Evolutionary conservation across 2,113 vertebrate species (phyloP), one percentile per base, ranked within the genome.

Genomic region (Colaptes auratus): DNA sequence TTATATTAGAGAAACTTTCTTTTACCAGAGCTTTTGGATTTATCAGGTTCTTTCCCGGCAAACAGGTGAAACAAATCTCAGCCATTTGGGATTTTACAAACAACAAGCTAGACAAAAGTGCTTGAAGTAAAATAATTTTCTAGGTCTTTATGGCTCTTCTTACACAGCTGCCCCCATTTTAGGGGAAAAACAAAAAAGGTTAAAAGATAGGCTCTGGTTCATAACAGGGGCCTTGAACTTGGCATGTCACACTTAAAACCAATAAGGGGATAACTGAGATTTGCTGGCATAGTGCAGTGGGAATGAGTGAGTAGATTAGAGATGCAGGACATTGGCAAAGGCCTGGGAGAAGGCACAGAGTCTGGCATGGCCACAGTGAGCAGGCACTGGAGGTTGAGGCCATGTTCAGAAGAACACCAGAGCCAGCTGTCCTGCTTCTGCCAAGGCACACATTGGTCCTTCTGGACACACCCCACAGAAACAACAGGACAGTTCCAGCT

Each of bases 361-460:
- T 9, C 39, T 3, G 1, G 25, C 67, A 64, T 1, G 1, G 66
- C 30, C 21, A 10, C 0, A 1, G 30, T 27, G 21, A 16, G 36
- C 33, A 4, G 80, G 36, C 1, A 0, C 31, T 1, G 2, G 48
- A 31, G 33, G 24, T 35, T 0, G 5, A 80, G 39, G 63, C 64
- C 2, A 0, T 2, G 19, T 71, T 60, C 44, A 12, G 28, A 21
- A 13, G n/a, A 52, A 24, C 19, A 3, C 3, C 28, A 16, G 52
- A 10, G 31, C 63, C 39, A 17, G 50, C 28, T 15, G 46, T 30
- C 44, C 59, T 15, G 58, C 71, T 46, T 9, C 35, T 24, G 61
- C 67, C 61, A 23, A 8, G 4, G 55, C 44, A 14, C 4, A 0
- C 2, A 9, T 10, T 17, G 16, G 23, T 42, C 25, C 30, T 42